Conservation (phyloP, 1,140 invertebrate species). For the Lordiphosa mommai region DNA sequence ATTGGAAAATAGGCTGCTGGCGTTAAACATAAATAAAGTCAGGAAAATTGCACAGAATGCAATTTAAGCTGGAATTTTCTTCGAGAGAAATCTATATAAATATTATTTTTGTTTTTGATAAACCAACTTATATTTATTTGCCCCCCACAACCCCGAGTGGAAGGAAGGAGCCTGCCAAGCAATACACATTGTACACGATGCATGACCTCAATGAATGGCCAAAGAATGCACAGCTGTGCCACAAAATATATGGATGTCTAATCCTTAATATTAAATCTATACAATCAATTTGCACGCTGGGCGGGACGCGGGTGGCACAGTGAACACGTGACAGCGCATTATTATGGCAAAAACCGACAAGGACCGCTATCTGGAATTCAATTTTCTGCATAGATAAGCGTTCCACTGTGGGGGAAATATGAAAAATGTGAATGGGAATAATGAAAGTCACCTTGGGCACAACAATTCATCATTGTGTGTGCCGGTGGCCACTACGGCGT, state of each 20-base stretch:
- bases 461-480: slow-evolving; percentile 63
- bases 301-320: neutral
- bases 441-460: slow-evolving; percentile 71
- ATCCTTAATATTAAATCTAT: slow-evolving; percentile 71
- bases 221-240: slow-evolving; percentile 36
- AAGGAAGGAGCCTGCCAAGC: slow-evolving; percentile 9
- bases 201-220: slow-evolving; percentile 36
- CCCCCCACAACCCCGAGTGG: neutral
- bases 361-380: slow-evolving; percentile 51
- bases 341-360: slow-evolving; percentile 16
- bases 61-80: slow-evolving; percentile 32
- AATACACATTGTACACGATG: slow-evolving; percentile 8
- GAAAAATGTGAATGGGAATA: slow-evolving; percentile 53
- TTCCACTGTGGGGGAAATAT: slow-evolving; percentile 19
- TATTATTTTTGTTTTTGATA: neutral
- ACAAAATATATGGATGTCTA: slow-evolving; percentile 37
- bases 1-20: neutral
- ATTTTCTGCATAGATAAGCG: slow-evolving; percentile 72
- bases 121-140: slow-evolving; percentile 35
- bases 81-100: slow-evolving; percentile 24
- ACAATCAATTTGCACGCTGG: slow-evolving; percentile 58
- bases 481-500: neutral
- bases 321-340: slow-evolving; percentile 53
- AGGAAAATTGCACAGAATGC: slow-evolving; percentile 43
- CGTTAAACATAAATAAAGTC: slow-evolving; percentile 16